Conservation (phyloP, 2,888 invertebrate genomes). For the Seira ritae region DNA sequence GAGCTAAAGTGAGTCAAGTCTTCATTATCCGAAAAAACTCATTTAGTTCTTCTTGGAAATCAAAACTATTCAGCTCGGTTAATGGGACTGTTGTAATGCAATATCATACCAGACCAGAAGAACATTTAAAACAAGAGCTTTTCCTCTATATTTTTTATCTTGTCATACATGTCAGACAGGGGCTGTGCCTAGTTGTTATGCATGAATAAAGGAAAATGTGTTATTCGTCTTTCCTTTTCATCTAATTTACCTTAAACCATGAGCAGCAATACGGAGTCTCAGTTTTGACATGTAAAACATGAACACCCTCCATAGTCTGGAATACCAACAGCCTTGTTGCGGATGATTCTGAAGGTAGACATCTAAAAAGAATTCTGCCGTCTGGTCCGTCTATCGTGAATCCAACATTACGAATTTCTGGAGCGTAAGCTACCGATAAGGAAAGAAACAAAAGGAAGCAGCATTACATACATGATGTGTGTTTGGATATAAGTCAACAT, state of each 20-base stretch:
- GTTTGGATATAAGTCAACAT: neutral
- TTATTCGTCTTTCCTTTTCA: neutral
- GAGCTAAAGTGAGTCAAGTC: no score
- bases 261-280: conserved; percentile 68
- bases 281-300: conserved; percentile 63
- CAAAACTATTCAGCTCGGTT: no score
- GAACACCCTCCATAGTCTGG: conserved; percentile 58
- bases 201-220: no score
- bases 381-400: conserved; percentile 63
- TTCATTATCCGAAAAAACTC: no score
- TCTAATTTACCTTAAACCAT: conserved; percentile 67
- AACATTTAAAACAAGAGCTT: no score
- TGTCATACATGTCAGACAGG: no score
- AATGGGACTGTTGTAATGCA: no score
- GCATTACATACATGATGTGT: no score
- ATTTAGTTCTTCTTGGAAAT: no score
- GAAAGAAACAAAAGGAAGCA: conserved; percentile 9
- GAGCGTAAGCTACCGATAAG: conserved; percentile 48
- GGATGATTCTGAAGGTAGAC: conserved; percentile 63
- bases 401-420: conserved; percentile 62
- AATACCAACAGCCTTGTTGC: conserved; percentile 58
- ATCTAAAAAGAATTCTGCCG: conserved; percentile 60
- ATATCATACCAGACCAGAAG: neutral
- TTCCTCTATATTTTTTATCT: no score
- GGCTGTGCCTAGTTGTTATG: no score